Evolutionary conservation across 2,888 invertebrate species (phyloP), one percentile per base, ranked within the genome.

Genomic region (Hypsopygia costalis): DNA sequence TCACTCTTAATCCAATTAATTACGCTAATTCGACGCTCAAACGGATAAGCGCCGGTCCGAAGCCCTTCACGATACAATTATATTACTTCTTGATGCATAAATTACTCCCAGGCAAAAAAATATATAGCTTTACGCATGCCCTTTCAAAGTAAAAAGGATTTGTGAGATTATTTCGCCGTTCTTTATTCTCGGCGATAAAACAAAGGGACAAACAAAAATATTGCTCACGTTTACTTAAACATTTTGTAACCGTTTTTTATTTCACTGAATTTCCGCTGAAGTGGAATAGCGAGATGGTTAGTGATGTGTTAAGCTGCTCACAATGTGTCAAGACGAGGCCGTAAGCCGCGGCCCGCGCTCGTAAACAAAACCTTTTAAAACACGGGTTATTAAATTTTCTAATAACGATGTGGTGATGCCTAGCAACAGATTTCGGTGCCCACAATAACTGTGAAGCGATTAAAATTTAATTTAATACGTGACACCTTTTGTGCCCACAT

Each of bases 401-500:
- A 31, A 22, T 37, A 31, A 37, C 21, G 37, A 16, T n/a, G 31
- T 11, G 21, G 11, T 0, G 31, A 37, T 11, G 37, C n/a, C 16
- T 9, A 9, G n/a, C 12, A 12, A 16, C 16, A 16, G 12, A 36
- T 36, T 36, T 36, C 27, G 11, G 9, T 28, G 7, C 25, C 25
- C 4, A 22, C n/a, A 11, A 11, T 11, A 34, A 37, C 32, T 34
- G 41, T 43, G 32, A 41, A 41, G 41, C 40, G 40, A 44, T 48
- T 44, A 36, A 38, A 43, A 43, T 46, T 43, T 45, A 46, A 46
- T 43, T 46, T 41, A 34, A 45, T 38, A 40, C 29, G 40, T 41
- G 48, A 43, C 43, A 46, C 49, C 62, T 64, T 55, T 57, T 43
- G 6, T 8, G 40, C 36, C 34, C 49, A 47, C 51, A 45, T 58